Percentiles rank a stretch among this genome's conserved stretches.
Conservation (phyloP, 2,888 invertebrate species). For the Sminthurides aquaticus region DNA sequence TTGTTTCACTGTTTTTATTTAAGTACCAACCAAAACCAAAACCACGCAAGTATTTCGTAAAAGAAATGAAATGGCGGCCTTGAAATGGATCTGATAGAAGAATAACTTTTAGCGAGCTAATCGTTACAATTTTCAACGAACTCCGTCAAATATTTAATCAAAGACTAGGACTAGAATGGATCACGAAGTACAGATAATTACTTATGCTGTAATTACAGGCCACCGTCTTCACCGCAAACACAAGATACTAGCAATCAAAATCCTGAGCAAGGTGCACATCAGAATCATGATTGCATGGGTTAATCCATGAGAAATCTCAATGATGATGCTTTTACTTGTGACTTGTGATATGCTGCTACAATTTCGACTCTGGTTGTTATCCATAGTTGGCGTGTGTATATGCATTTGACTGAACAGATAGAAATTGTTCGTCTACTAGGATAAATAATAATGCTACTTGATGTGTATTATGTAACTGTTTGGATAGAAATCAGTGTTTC, state of each 20-base stretch:
- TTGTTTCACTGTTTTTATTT: neutral
- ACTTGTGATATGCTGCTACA: too few relatives aligned
- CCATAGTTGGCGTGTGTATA: too few relatives aligned
- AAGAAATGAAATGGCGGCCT: neutral
- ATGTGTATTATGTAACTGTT: too few relatives aligned
- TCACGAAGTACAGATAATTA: neutral
- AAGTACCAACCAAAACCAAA: neutral
- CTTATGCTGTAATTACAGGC: slow-evolving; percentile 31
- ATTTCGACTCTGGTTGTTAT: too few relatives aligned
- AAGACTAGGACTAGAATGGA: too few relatives aligned
- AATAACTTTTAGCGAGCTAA: neutral
- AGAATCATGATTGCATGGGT: slow-evolving; percentile 5
- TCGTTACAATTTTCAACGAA: too few relatives aligned
- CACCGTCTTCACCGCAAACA: slow-evolving; percentile 41
- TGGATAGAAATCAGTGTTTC: too few relatives aligned
- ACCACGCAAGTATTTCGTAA: slow-evolving; percentile 12
- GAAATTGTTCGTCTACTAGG: too few relatives aligned
- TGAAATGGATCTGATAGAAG: neutral
- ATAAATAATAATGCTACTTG: too few relatives aligned
- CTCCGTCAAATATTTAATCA: too few relatives aligned
- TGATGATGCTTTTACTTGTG: too few relatives aligned
- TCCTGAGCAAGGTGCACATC: slow-evolving; percentile 1
- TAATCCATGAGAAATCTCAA: slow-evolving; percentile 8
- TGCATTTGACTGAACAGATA: too few relatives aligned
- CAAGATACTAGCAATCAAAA: slow-evolving; percentile 32